Evolutionary conservation across 2,797 vertebrate species (phyloP), one percentile per base, ranked within the genome.

Genomic region (Lagodon rhomboides): DNA sequence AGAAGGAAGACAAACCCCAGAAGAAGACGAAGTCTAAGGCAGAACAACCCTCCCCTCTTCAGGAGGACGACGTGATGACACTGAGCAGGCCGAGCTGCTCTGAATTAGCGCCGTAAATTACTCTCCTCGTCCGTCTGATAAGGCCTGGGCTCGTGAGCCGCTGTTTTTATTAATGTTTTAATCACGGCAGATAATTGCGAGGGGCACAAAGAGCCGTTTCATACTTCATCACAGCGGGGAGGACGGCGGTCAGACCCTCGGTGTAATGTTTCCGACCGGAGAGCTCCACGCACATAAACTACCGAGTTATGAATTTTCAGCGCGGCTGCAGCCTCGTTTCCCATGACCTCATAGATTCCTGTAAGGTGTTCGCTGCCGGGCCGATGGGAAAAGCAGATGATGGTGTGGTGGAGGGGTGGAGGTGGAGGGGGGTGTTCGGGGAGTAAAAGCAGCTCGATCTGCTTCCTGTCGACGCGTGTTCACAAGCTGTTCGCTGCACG

Each of bases 331-430:
- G 74, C 85, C 68, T 84, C 30, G 64, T 85, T 94, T 94, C 94
- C 91, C 93, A 94, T 94, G 94, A 95, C 89, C 93, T 95, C 94
- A 95, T 88, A 62, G 88, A 89, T 90, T 92, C 90, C 91, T 91
- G 90, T 80, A 89, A 94, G 93, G 93, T 93, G 92, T 93, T 92
- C 69, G 66, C 84, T 77, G 79, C 69, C 43, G 82, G 69, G 75
- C 80, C 72, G 73, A 93, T 91, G 88, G 73, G 85, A 82, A 89
- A 92, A 91, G 82, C 93, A 93, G 92, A 90, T 77, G 50, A 69
- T 0, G 64, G 17, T 55, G 68, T n/a, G 7, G 72, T 15, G 64
- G 53, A 20, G 60, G 44, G 71, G 47, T 51, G 51, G 68, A 3
- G 60, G n/a, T 4, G 61, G 13, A 2, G 41, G 53, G 63, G 65